Evolutionary conservation across 2,113 vertebrate species (phyloP).

Genomic region (Calidris pygmaea): DNA sequence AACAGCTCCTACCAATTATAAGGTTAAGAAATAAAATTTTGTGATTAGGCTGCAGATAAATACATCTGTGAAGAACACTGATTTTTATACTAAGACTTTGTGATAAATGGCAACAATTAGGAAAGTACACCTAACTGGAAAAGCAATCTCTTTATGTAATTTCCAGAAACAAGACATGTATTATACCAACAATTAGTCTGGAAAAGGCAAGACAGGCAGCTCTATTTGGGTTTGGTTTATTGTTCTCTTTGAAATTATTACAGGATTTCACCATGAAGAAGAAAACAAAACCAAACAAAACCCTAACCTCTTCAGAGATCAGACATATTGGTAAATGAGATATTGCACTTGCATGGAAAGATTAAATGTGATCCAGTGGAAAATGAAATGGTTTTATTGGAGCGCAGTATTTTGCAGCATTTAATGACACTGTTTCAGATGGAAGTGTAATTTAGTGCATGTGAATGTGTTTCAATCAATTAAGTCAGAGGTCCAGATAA

Average conservation of each 20-base stretch:
- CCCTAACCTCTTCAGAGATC: neutral
- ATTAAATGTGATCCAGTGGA: neutral
- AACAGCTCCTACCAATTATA: neutral
- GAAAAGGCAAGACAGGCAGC: neutral
- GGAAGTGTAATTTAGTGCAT: neutral
- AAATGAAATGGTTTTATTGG: neutral
- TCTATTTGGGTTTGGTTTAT: neutral
- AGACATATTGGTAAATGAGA: neutral
- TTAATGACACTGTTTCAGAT: conserved; percentile 4
- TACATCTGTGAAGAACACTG: neutral
- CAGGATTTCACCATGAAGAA: neutral
- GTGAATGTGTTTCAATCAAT: neutral
- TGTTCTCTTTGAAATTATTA: neutral
- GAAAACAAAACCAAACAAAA: neutral
- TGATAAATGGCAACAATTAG: neutral
- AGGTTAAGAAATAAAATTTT: neutral
- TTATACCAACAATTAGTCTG: neutral
- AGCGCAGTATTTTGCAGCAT: neutral
- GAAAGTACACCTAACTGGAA: neutral
- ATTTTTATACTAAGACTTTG: neutral
- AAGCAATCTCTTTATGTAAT: neutral
- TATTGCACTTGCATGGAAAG: neutral
- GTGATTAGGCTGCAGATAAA: neutral
- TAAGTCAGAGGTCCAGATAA: neutral
- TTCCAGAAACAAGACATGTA: neutral